Conservation (phyloP, 2,888 invertebrate species). For the Drosophila niveifrons region DNA sequence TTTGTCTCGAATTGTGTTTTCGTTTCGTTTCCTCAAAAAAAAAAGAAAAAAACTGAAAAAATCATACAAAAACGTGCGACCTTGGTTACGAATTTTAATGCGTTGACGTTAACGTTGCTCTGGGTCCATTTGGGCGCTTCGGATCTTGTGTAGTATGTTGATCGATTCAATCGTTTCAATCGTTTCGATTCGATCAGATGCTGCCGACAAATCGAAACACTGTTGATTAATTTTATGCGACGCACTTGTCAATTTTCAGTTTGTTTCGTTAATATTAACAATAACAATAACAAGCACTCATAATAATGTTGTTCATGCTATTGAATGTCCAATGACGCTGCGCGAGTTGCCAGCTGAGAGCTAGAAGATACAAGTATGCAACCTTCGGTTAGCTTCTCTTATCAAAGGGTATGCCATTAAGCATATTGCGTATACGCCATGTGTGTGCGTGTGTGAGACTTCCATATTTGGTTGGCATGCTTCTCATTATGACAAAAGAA, state of each 20-base stretch:
- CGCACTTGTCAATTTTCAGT: constrained; percentile 53
- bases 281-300: not conserved
- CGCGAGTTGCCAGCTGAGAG: constrained; percentile 16
- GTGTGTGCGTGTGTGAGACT: constrained; percentile 31
- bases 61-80: constrained; percentile 48
- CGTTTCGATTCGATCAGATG: constrained; percentile 50
- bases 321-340: constrained; percentile 37
- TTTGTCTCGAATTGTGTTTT: constrained; percentile 56
- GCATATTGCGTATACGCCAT: constrained; percentile 59
- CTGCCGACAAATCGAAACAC: constrained; percentile 41
- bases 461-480: constrained; percentile 52
- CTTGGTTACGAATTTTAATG: constrained; percentile 65
- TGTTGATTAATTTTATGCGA: constrained; percentile 52
- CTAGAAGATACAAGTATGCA: constrained; percentile 31
- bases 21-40: constrained; percentile 64
- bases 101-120: constrained; percentile 47
- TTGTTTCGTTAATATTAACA: constrained; percentile 4
- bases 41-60: too few species aligned
- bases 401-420: constrained; percentile 47
- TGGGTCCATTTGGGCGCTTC: constrained; percentile 37
- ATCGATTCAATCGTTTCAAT: constrained; percentile 62
- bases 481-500: constrained; percentile 16
- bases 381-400: constrained; percentile 52
- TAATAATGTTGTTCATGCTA: constrained; percentile 14
- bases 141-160: constrained; percentile 1